phyloP scores from a whole-genome alignment of 2,888 invertebrate genomes.

The Gastrophysa polygoni region DNA sequence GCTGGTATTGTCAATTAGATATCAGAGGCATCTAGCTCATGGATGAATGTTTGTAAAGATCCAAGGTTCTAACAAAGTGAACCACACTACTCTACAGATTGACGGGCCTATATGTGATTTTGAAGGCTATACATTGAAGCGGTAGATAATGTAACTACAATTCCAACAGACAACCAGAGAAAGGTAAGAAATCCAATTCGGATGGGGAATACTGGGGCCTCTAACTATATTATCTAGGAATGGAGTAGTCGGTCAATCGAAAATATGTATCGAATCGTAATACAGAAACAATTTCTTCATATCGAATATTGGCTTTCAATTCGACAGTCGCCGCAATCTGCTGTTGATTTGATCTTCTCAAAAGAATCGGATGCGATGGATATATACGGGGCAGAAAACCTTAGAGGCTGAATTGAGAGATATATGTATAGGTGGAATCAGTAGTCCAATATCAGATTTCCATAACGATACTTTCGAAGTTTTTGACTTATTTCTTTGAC shows the following conservation, averaged over 20 bases:
- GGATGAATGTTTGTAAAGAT: no score
- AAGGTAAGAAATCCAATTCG: slow-evolving; percentile 44
- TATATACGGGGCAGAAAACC: no score
- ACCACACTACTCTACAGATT: no score
- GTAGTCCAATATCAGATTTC: no score
- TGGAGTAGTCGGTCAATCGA: slow-evolving; percentile 45
- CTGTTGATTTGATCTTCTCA: background rate
- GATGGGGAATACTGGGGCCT: slow-evolving; percentile 31
- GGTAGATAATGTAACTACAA: slow-evolving; percentile 8
- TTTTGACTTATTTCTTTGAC: no score
- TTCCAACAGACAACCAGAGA: slow-evolving; percentile 33
- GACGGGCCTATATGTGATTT: no score
- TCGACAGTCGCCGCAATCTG: background rate
- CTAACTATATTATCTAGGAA: slow-evolving; percentile 45
- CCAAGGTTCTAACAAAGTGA: no score
- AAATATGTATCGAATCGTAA: slow-evolving; percentile 46
- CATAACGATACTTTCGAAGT: no score
- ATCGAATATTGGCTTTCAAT: slow-evolving; percentile 16
- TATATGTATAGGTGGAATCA: no score
- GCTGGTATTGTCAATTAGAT: no score
- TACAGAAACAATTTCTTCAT: slow-evolving; percentile 34
- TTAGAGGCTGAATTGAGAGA: no score
- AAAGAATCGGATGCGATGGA: background rate
- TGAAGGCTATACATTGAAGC: background rate
- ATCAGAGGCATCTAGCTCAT: no score